Base-by-base conservation (phyloP, 64 coral and sea anemone species). In the Montipora sp. region DNA sequence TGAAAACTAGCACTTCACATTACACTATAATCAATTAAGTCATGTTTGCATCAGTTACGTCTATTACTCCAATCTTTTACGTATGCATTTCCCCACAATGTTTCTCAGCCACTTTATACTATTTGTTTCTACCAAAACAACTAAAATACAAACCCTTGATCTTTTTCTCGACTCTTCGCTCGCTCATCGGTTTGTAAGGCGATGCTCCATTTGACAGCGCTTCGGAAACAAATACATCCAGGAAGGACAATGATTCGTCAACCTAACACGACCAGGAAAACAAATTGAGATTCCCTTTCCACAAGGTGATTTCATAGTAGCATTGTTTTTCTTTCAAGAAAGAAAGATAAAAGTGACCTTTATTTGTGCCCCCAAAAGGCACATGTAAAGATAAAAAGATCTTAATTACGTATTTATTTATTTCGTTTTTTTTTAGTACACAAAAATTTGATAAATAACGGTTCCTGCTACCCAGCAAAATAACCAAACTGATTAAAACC, bases 191-290 rank as follows among this genome's bases (percentile, higher is more conserved):
- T 79, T 69, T 79, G 66, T 93, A 93, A 50, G 91, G 91, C 69
- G 58, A 55, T 20, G 83, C 83, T 63, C 91, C 91, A 19, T 88
- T 49, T 44, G 79, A 75, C 19, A 93, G 73, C 16, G 91, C 83
- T 44, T 93, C 85, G 0, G 91, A 70, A 21, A 93, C 83, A 36
- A 87, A 80, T n/a, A 63, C 83, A 88, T 93, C 91, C 75, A 93
- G 13, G 44, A 93, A 93, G 8, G 91, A 93, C 61, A 93, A 67
- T 3, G 83, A 78, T 6, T 84, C 75, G 76, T 93, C 91, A 2
- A 93, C 91, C 91, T 93, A 77, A 72, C 9, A 22, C 47, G 47
- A 82, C 49, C 20, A 12, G 47, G 3, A 19, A 90, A 80, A 67
- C 21, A 71, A 9, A 53, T 1, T 2, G 18, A 57, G n/a, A 49